Evolutionary conservation across 2,888 invertebrate genomes (phyloP), one percentile per base, ranked within the genome.

Genomic region (Xanthostigma xanthostigma): DNA sequence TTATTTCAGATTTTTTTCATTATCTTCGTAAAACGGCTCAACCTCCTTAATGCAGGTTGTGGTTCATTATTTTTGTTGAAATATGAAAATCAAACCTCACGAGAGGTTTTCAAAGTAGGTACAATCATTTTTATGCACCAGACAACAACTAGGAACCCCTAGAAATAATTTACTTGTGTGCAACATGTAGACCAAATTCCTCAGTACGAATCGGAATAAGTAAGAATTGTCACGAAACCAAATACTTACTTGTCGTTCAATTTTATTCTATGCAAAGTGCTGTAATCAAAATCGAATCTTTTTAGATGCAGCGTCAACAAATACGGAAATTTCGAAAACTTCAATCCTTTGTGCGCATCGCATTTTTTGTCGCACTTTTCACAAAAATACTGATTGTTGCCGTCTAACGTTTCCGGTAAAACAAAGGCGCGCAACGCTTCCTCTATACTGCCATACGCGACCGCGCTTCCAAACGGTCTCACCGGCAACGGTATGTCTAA

Each of bases 211-310:
- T 13, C 42, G 11, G n/a, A n/a, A 41, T 45, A 36, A n/a, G n/a
- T 10, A 12, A 13, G 41, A 40, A 45, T 49, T 27, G 40, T 10
- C n/a, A 48, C 36, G n/a, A 48, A 9, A 13, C 33, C 37, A 43
- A 46, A 35, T 48, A 67, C 75, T 69, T 62, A 84, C 84, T 79
- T 84, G 67, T 91, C 89, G 63, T 90, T 90, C 41, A 92, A 70
- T 66, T 92, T 92, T 54, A 90, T 86, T 54, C 90, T 73, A 62
- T 87, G 84, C 73, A 86, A 79, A 8, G 85, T 85, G 56, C 73
- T 76, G 61, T 87, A 88, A 66, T 92, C 90, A 63, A 90, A 92
- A 68, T 90, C 91, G 63, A 92, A 92, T 51, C 92, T 74, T 63
- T 91, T 92, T 58, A 93, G 70, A 63, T 91, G 91, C 55, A 93